phyloP scores from a whole-genome alignment of 1,140 invertebrate genomes.

The Propsilocerus akamusi region DNA sequence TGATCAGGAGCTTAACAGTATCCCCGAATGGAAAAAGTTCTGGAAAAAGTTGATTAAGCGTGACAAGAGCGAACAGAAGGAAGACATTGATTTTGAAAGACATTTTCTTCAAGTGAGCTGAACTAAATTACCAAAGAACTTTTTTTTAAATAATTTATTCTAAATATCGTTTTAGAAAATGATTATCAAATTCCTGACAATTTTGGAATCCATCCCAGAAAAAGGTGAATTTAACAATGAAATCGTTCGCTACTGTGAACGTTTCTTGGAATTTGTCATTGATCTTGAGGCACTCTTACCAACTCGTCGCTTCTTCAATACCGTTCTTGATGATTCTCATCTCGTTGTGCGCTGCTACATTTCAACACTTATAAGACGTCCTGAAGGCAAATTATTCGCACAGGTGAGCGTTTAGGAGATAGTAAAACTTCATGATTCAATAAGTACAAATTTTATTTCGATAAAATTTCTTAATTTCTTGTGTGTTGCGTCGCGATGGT shows the following conservation, averaged over 20 bases:
- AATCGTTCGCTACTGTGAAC: slow-evolving; percentile 69
- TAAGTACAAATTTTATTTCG: slow-evolving; percentile 5
- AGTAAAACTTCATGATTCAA: slow-evolving; percentile 7
- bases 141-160: slow-evolving; percentile 1
- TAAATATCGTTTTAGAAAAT: slow-evolving; percentile 33
- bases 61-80: slow-evolving; percentile 51
- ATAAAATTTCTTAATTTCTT: background rate
- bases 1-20: slow-evolving; percentile 67
- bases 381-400: slow-evolving; percentile 80
- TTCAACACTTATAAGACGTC: slow-evolving; percentile 48
- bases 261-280: slow-evolving; percentile 90
- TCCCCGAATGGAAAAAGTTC: slow-evolving; percentile 81
- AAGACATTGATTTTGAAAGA: slow-evolving; percentile 70
- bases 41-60: slow-evolving; percentile 81
- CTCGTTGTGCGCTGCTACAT: slow-evolving; percentile 79
- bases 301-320: slow-evolving; percentile 92
- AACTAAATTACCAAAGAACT: background rate
- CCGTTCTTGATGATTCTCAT: slow-evolving; percentile 87
- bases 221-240: slow-evolving; percentile 35
- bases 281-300: slow-evolving; percentile 90
- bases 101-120: slow-evolving; percentile 46
- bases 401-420: slow-evolving; percentile 46
- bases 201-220: slow-evolving; percentile 56
- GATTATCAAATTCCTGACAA: slow-evolving; percentile 77
- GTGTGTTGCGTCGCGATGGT: too few species aligned